A percentile compares a stretch with the other conserved stretches of the same genome.
These are phyloP conservation scores for Chaenogobius annularis DNA, from an alignment of 2,113 vertebrate species.

Conservation along the genomic window DNA sequence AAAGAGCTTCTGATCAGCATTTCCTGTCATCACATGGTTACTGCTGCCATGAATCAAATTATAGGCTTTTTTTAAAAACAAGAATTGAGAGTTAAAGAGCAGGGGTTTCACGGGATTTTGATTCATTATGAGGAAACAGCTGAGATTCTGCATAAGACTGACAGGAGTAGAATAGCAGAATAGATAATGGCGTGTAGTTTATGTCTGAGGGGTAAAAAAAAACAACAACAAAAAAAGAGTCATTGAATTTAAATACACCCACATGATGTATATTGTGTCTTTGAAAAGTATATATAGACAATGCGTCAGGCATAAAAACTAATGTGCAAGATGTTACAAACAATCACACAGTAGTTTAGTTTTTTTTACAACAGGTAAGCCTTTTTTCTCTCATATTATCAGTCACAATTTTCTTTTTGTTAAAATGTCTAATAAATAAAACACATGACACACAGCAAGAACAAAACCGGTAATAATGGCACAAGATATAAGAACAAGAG, in stretches of 20 bases:
- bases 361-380: neutral
- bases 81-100: slow-evolving; percentile 29
- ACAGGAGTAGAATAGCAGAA: slow-evolving; percentile 2
- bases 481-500: too few relatives aligned
- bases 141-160: neutral
- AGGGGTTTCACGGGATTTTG: slow-evolving; percentile 20
- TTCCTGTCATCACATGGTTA: slow-evolving; percentile 19
- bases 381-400: too few relatives aligned
- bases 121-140: slow-evolving; percentile 18
- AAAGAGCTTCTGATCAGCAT: slow-evolving; percentile 20
- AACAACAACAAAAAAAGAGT: too few relatives aligned
- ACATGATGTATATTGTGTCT: slow-evolving; percentile 15
- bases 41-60: slow-evolving; percentile 31
- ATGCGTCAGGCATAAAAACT: neutral
- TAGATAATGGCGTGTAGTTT: slow-evolving; percentile 15
- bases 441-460: too few relatives aligned
- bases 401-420: too few relatives aligned
- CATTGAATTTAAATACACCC: neutral
- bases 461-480: too few relatives aligned
- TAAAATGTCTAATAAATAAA: too few relatives aligned
- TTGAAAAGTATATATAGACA: neutral
- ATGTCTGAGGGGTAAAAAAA: slow-evolving; percentile 16
- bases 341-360: neutral
- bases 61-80: slow-evolving; percentile 5
- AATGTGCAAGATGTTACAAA: neutral